Evolutionary conservation across 2,113 vertebrate species (phyloP).

Genomic region (Halichoerus grypus): DNA sequence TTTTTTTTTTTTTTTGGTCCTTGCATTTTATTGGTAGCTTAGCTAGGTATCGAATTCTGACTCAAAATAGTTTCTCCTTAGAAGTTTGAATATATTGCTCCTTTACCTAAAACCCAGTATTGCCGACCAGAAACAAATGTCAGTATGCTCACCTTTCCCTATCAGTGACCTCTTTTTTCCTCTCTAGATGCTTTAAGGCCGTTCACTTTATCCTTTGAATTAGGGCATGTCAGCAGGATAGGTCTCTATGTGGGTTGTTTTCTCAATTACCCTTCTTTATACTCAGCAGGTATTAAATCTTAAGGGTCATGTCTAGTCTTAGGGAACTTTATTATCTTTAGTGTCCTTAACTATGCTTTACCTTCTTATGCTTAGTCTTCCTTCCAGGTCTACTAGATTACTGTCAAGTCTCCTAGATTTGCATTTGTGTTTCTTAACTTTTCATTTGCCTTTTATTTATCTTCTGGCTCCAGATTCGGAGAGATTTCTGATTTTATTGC

Average conservation of each 20-base stretch:
- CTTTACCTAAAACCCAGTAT: background rate
- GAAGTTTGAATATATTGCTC: background rate
- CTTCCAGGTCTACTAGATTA: background rate
- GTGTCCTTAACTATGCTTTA: background rate
- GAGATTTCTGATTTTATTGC: constrained; percentile 2
- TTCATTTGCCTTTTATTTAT: background rate
- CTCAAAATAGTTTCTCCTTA: background rate
- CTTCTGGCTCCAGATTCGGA: background rate
- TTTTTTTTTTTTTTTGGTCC: background rate
- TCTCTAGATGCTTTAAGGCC: background rate
- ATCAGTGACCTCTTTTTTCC: background rate
- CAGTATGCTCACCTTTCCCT: background rate
- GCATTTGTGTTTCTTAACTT: background rate
- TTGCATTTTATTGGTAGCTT: background rate
- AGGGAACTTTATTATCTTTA: background rate
- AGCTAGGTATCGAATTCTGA: background rate
- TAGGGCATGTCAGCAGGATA: background rate
- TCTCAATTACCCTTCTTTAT: background rate
- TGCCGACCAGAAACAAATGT: background rate
- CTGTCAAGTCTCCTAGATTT: background rate
- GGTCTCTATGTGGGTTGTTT: background rate
- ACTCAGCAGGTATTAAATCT: background rate
- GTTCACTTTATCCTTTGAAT: background rate
- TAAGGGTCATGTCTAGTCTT: background rate
- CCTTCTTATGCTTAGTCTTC: background rate